Conservation (phyloP, 1,140 invertebrate genomes). For the Euura saliciscinereae region DNA sequence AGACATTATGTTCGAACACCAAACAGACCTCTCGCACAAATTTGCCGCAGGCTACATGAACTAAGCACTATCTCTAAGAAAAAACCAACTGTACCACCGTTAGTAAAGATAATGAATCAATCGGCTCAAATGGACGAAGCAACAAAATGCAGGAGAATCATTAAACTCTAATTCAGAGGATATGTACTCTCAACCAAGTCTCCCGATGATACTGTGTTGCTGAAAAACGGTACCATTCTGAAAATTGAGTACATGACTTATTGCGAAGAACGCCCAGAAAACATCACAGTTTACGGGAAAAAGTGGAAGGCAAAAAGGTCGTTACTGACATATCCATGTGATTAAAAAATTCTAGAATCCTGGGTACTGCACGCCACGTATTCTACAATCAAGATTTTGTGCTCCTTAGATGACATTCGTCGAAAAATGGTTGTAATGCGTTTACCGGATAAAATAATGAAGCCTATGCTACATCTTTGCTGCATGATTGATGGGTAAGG, state of each 20-base stretch:
- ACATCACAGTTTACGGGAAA: too few species aligned
- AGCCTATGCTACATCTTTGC: not conserved
- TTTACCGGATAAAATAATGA: not conserved
- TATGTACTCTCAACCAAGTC: not conserved
- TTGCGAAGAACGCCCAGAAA: not conserved
- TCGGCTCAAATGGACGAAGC: not conserved
- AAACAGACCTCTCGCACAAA: slow-evolving; percentile 11
- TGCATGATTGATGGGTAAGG: not conserved
- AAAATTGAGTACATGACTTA: not conserved
- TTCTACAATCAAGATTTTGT: not conserved
- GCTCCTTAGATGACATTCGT: not conserved
- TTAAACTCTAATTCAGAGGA: not conserved
- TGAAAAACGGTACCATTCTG: not conserved
- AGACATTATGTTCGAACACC: slow-evolving; percentile 13
- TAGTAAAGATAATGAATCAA: not conserved
- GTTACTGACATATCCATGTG: not conserved
- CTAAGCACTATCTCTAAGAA: not conserved
- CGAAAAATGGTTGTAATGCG: not conserved
- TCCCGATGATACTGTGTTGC: not conserved
- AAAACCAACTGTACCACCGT: not conserved
- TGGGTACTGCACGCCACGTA: not conserved
- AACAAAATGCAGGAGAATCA: not conserved
- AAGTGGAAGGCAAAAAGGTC: too few species aligned
- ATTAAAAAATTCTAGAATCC: not conserved
- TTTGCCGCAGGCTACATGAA: not conserved